Evolutionary conservation across 2,797 vertebrate species (phyloP).

Genomic region (Squalus acanthias): DNA sequence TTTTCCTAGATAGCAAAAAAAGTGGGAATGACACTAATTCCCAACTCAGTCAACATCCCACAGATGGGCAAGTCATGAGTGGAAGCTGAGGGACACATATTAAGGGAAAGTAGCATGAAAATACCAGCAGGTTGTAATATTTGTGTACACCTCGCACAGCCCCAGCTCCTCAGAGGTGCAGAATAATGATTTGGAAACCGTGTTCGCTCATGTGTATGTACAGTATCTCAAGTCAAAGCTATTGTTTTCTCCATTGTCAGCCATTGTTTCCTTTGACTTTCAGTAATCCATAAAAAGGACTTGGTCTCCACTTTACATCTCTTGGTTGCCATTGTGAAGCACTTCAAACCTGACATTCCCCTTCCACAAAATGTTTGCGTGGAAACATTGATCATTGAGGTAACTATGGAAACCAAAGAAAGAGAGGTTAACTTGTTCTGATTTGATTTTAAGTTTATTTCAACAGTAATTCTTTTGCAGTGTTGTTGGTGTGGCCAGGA

Average conservation of each 20-base stretch:
- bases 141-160: not conserved
- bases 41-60: not conserved
- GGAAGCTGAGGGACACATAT: not conserved
- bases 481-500: not conserved
- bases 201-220: not conserved
- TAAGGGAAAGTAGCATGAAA: not conserved
- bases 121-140: not conserved
- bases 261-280: conserved; percentile 40
- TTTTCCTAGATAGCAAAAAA: not conserved
- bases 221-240: not conserved
- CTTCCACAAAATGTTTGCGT: conserved; percentile 72
- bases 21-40: not conserved
- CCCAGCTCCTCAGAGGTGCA: not conserved
- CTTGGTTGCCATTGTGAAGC: conserved; percentile 77
- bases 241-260: not conserved
- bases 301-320: conserved; percentile 82
- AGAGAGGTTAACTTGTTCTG: not conserved
- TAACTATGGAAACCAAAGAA: conserved; percentile 48
- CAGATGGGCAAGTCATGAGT: not conserved
- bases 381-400: conserved; percentile 74
- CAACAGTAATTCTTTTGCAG: not conserved
- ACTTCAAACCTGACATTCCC: conserved; percentile 67
- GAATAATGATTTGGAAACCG: not conserved
- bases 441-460: not conserved
- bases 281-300: conserved; percentile 83